phyloP scores from a whole-genome alignment of 2,888 invertebrate genomes.

The Megamerina dolium region DNA sequence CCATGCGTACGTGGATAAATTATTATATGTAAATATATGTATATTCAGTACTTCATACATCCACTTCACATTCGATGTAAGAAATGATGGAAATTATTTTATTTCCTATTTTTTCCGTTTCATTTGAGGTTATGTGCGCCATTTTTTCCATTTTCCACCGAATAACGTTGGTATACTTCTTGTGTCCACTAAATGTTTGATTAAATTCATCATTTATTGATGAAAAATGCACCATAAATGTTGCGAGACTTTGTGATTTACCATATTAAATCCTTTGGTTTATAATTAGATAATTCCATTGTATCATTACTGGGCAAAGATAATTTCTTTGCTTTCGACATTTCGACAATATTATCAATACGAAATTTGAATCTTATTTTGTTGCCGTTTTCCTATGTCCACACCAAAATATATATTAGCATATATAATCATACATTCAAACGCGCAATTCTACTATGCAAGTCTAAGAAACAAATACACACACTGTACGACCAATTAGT shows the following conservation, averaged over 20 bases:
- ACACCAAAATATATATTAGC: conserved; percentile 5
- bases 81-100: no score
- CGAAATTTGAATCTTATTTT: conserved; percentile 45
- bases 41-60: no score
- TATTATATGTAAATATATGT: no score
- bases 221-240: conserved; percentile 8
- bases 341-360: conserved; percentile 37
- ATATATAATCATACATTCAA: conserved; percentile 4
- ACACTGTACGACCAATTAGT: no score
- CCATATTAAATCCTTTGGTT: conserved; percentile 46
- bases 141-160: conserved; percentile 16
- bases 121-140: conserved; percentile 27
- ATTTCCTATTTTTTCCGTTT: no score
- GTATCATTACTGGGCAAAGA: conserved; percentile 37
- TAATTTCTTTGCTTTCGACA: conserved; percentile 44
- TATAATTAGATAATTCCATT: conserved; percentile 39
- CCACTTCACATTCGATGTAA: no score
- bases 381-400: conserved; percentile 24
- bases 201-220: not conserved
- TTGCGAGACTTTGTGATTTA: conserved; percentile 27
- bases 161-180: not conserved
- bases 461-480: no score
- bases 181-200: conserved; percentile 5
- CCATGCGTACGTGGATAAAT: no score
- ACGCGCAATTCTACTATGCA: no score